These are phyloP conservation scores for Leptogaster cylindrica DNA, from an alignment of 2,888 invertebrate genomes.

Conservation along the genomic window DNA sequence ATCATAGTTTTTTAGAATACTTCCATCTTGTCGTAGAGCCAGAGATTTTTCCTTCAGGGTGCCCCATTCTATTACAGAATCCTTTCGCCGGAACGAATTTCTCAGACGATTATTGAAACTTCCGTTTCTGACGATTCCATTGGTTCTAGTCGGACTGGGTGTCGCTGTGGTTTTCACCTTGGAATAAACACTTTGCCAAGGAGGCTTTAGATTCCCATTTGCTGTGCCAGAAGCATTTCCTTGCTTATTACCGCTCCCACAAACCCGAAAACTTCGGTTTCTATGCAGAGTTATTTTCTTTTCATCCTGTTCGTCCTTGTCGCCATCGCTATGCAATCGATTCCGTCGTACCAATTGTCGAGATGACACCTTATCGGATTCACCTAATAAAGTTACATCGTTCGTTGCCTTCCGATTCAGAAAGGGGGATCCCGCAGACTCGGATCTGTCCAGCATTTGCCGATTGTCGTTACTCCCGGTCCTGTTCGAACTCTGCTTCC, in stretches of 20 bases:
- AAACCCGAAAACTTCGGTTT: constrained; percentile 50
- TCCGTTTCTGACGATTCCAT: constrained; percentile 46
- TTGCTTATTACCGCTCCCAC: constrained; percentile 41
- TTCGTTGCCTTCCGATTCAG: constrained; percentile 44
- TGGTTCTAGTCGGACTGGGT: not conserved
- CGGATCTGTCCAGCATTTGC: not conserved
- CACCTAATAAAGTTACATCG: constrained; percentile 21
- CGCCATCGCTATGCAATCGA: constrained; percentile 52
- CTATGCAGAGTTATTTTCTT: constrained; percentile 48
- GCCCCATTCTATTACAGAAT: constrained; percentile 55
- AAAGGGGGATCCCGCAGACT: not conserved
- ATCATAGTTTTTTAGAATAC: constrained; percentile 58
- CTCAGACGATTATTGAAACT: constrained; percentile 51
- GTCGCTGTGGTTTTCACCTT: constrained; percentile 42
- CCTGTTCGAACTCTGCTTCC: constrained; percentile 41
- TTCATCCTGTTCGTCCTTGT: constrained; percentile 48
- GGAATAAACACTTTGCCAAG: constrained; percentile 51
- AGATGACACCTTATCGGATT: constrained; percentile 26
- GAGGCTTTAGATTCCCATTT: constrained; percentile 46
- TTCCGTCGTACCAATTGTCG: constrained; percentile 43
- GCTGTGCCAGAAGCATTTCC: not conserved
- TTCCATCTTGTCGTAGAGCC: constrained; percentile 52
- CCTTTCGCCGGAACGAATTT: constrained; percentile 57
- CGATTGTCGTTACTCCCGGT: constrained; percentile 7
- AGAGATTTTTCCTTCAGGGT: constrained; percentile 58